Evolutionary conservation across 2,888 invertebrate genomes (phyloP), one percentile per base, ranked within the genome.

Genomic region (Xylota segnis): DNA sequence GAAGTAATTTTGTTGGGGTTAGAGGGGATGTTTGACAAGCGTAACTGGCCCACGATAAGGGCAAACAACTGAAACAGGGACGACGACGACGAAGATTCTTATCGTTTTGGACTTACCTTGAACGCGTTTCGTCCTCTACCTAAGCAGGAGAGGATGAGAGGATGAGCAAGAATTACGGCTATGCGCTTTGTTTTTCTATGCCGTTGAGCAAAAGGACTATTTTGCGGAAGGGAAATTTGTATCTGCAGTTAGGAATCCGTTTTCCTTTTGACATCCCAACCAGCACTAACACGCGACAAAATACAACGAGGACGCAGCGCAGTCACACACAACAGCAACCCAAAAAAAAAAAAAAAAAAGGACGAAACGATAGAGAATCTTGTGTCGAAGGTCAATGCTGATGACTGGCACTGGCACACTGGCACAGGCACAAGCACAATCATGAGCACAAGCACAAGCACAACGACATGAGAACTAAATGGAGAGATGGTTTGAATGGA

Each of bases 351-450:
- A 63, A 29, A 50, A 68, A 34, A 68, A 54, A 47, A 45, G 76
- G 43, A 72, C 65, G 29, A 23, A 18, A 23, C 68, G 40, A 83
- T 50, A 66, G 59, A 66, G 37, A 81, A 81, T 70, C 56, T 75
- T 58, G 43, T 79, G 71, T 59, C 75, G 84, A 81, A 84, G 84
- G 79, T 84, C 84, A 84, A 71, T 65, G 70, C 58, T 84, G 79
- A 84, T 76, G 70, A 79, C 79, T 79, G 72, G 59, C 54, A 54
- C 6, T 52, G 61, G 37, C 59, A n/a, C n/a, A n/a, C n/a, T n/a
- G n/a, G n/a, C n/a, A n/a, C n/a, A n/a, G n/a, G n/a, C n/a, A n/a
- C n/a, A n/a, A n/a, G n/a, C n/a, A n/a, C n/a, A n/a, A n/a, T n/a
- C n/a, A n/a, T n/a, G n/a, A n/a, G n/a, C n/a, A n/a, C n/a, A n/a